phyloP scores from a whole-genome alignment of 2,888 invertebrate genomes.

The Lasioglossum villosulum region DNA sequence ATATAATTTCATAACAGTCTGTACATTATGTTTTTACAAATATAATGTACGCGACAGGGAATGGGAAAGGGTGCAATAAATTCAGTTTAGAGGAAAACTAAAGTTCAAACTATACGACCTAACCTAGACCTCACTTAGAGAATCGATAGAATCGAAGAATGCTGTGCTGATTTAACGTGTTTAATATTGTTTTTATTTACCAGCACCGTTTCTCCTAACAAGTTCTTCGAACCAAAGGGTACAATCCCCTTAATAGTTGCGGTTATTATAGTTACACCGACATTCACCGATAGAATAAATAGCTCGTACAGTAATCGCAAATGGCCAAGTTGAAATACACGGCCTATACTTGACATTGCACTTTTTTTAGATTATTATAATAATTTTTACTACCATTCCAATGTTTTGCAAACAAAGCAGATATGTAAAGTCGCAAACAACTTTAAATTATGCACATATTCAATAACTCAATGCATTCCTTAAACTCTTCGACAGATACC shows the following conservation, averaged over 20 bases:
- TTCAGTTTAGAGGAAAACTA: too few species aligned
- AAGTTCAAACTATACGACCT: background rate
- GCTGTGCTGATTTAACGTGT: background rate
- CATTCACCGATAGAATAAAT: conserved; percentile 72
- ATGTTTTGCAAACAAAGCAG: background rate
- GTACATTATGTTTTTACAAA: too few species aligned
- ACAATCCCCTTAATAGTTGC: conserved; percentile 81
- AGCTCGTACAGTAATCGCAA: conserved; percentile 66
- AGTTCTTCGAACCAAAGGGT: conserved; percentile 83
- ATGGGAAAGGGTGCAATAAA: too few species aligned
- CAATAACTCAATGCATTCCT: too few species aligned
- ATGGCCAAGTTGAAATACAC: conserved; percentile 26
- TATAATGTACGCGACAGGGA: too few species aligned
- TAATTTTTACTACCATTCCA: background rate
- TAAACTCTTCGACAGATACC: background rate
- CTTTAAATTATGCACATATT: background rate
- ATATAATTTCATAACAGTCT: too few species aligned
- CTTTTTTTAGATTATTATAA: background rate
- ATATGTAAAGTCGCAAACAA: background rate
- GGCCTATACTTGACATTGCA: conserved; percentile 19
- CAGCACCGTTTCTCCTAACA: conserved; percentile 84
- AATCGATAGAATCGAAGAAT: background rate
- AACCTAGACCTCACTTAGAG: background rate
- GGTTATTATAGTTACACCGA: conserved; percentile 73
- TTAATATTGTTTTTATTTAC: conserved; percentile 70